Base-by-base conservation (phyloP, 2,113 vertebrate genomes). In the Neomonachus schauinslandi region DNA sequence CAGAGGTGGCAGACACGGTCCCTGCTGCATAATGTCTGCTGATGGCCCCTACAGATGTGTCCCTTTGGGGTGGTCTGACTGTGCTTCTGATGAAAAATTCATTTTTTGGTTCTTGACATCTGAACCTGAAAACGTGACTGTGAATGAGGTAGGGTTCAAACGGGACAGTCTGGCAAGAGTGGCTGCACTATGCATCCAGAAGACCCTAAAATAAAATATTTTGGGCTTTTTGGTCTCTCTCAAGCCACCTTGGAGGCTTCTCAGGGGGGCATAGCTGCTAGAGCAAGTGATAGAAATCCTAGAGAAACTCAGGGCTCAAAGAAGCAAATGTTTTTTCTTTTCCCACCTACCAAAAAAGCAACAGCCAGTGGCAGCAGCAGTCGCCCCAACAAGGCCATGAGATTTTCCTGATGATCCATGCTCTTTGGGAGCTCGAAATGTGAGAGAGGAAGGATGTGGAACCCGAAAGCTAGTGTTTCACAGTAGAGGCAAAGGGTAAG, bases 101-200 rank as follows among this genome's bases (percentile, higher is more conserved):
- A 10, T 92, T 88, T 89, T 91, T 96, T 85, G 71, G 36, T n/a
- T 96, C 42, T 93, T 57, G 36, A 63, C 42, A 69, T 46, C 28
- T 36, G 28, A 36, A 59, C 42, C 51, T 86, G 74, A 28, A 15
- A 74, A 39, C 87, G 26, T 91, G 85, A 81, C 72, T 42, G 11
- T 3, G 4, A 90, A 65, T 79, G 65, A 97, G 53, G 89, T 33
- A 86, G 67, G 5, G 51, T 94, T 94, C 46, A 85, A 33, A 57
- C 57, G 72, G 86, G 49, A 85, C 16, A 53, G 0, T 85, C 89
- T 82, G 86, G n/a, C 49, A 33, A 69, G 74, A 69, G 21, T 82
- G 74, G 33, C n/a, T 80, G 74, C 16, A 11, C 22, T 63, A 0
- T 33, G 69, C 55, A 33, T 97, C 49, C 24, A 46, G 31, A 77